These are phyloP conservation scores for Corythoichthys haematopterus DNA, from an alignment of 2,113 vertebrate species.

Conservation along the genomic window DNA sequence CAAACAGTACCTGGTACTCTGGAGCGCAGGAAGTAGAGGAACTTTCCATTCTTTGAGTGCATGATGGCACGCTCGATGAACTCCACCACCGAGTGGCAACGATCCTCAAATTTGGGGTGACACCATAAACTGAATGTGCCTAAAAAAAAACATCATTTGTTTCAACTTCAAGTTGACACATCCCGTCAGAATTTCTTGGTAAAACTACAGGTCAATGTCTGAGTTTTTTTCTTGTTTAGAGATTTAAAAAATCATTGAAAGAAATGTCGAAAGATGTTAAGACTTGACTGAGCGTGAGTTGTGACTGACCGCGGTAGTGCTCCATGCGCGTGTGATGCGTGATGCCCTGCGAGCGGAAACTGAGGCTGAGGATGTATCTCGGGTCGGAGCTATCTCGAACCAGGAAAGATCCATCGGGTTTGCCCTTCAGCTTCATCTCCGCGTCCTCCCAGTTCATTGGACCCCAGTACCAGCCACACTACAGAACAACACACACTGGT, in stretches of 20 bases:
- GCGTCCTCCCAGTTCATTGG: constrained; percentile 98
- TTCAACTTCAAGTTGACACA: not conserved
- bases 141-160: constrained; percentile 34
- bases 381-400: constrained; percentile 96
- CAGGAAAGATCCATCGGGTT: constrained; percentile 91
- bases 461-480: constrained; percentile 98
- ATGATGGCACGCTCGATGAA: constrained; percentile 96
- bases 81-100: constrained; percentile 96
- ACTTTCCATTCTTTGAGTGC: constrained; percentile 97
- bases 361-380: constrained; percentile 94
- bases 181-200: not conserved
- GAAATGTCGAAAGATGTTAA: not conserved
- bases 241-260: not conserved
- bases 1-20: constrained; percentile 83
- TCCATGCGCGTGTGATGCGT: constrained; percentile 95
- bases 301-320: constrained; percentile 82
- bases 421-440: constrained; percentile 95
- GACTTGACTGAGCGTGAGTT: not conserved
- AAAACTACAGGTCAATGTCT: not conserved
- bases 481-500: not conserved
- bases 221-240: no score
- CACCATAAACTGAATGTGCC: constrained; percentile 98
- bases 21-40: constrained; percentile 95
- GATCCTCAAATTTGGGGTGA: constrained; percentile 96
- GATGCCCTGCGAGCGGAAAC: constrained; percentile 93